These are phyloP conservation scores for Heliocidaris tuberculata DNA, from an alignment of 35 echinoderm and acorn worm species.

Conservation along the genomic window DNA sequence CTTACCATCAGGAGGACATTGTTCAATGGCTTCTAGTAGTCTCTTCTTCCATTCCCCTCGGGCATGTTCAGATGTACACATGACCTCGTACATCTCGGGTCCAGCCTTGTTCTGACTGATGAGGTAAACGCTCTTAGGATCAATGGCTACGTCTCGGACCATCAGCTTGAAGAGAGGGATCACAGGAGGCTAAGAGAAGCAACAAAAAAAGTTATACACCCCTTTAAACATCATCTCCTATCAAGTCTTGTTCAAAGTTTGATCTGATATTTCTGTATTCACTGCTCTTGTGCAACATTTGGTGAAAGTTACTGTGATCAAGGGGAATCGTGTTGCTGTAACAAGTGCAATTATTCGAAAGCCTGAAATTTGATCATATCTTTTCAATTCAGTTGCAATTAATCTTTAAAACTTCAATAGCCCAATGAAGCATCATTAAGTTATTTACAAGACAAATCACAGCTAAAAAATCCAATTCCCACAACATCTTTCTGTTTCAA, in stretches of 20 bases:
- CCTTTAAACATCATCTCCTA: not conserved
- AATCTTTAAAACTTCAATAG: too few species aligned
- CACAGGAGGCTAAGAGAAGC: conserved; percentile 68
- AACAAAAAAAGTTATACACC: not conserved
- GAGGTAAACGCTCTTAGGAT: conserved; percentile 94
- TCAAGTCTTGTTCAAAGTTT: not conserved
- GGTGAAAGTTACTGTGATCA: too few species aligned
- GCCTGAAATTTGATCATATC: too few species aligned
- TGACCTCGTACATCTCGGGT: conserved; percentile 98
- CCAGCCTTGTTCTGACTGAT: conserved; percentile 84
- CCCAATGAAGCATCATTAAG: too few species aligned
- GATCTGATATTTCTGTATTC: not conserved
- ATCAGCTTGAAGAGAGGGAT: conserved; percentile 90
- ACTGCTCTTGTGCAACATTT: too few species aligned
- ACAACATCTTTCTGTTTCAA: too few species aligned
- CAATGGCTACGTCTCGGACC: conserved; percentile 91
- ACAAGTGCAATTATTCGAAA: too few species aligned
- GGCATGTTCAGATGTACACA: conserved; percentile 58
- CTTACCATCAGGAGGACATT: conserved; percentile 81
- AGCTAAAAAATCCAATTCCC: too few species aligned
- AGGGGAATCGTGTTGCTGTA: too few species aligned
- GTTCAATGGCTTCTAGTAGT: conserved; percentile 68
- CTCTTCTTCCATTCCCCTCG: conserved; percentile 76
- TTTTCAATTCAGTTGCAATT: too few species aligned
- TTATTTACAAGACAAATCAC: too few species aligned